phyloP scores from a whole-genome alignment of 1,140 invertebrate species.

The Idris sp. region DNA sequence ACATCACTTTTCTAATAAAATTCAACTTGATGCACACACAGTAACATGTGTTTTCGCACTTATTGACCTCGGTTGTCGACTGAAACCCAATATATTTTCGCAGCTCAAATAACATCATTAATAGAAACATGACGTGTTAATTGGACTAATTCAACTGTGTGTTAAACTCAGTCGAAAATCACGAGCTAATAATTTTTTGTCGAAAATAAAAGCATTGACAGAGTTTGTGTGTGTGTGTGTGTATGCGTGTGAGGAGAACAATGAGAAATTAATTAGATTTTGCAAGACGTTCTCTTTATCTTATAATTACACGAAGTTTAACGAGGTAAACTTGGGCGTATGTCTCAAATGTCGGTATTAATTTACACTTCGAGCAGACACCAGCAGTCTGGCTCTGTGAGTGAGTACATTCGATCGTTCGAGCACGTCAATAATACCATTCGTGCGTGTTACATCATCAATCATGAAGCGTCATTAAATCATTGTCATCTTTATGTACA shows the following conservation, averaged over 20 bases:
- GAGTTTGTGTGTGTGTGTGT: neutral
- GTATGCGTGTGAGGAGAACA: slow-evolving; percentile 2
- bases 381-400: slow-evolving; percentile 18
- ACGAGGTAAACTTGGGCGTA: slow-evolving; percentile 43
- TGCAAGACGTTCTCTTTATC: slow-evolving; percentile 26
- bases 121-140: neutral
- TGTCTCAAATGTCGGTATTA: slow-evolving; percentile 49
- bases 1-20: too few species aligned
- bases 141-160: slow-evolving; percentile 5
- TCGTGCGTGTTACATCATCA: slow-evolving; percentile 32
- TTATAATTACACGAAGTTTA: slow-evolving; percentile 48
- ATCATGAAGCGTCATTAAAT: slow-evolving; percentile 26
- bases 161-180: slow-evolving; percentile 13
- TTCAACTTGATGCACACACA: too few species aligned
- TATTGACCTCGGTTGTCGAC: too few species aligned
- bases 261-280: slow-evolving; percentile 46
- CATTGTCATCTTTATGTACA: slow-evolving; percentile 35
- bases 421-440: slow-evolving; percentile 34
- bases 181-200: neutral
- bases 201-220: slow-evolving; percentile 29
- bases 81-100: too few species aligned
- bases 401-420: slow-evolving; percentile 11
- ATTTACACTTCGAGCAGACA: slow-evolving; percentile 36
- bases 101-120: slow-evolving; percentile 7
- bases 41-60: too few species aligned